These are phyloP conservation scores for Tragelaphus scriptus DNA, from an alignment of 2,113 vertebrate genomes.

Conservation along the genomic window DNA sequence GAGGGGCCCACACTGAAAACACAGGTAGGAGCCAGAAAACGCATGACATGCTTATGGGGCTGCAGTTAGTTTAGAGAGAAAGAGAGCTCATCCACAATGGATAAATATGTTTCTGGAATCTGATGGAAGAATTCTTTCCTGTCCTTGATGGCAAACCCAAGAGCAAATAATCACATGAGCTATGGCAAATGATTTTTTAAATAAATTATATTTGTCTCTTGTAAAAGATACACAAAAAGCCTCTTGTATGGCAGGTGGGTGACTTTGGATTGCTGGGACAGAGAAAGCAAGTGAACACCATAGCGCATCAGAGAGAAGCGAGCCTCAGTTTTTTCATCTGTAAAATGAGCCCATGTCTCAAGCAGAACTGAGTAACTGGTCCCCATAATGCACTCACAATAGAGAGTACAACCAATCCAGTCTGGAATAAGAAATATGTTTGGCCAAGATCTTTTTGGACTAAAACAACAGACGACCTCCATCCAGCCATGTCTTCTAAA, in stretches of 20 bases:
- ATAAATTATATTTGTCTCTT: not conserved
- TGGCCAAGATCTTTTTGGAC: not conserved
- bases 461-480: not conserved
- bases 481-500: not conserved
- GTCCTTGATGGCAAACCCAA: not conserved
- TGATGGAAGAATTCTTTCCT: not conserved
- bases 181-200: not conserved
- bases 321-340: not conserved
- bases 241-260: not conserved
- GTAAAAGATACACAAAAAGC: not conserved
- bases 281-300: not conserved
- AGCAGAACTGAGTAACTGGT: not conserved
- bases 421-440: not conserved
- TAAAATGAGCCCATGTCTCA: not conserved
- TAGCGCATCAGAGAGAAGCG: fast-evolving
- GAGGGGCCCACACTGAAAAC: not conserved
- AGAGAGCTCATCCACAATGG: not conserved
- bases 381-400: not conserved
- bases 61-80: not conserved
- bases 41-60: too few relatives aligned
- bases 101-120: not conserved
- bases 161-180: not conserved
- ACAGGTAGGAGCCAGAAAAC: not conserved
- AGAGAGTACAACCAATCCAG: not conserved
- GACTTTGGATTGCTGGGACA: not conserved